Base-by-base conservation (phyloP, 2,797 vertebrate species). In the Scarus forsteni region DNA sequence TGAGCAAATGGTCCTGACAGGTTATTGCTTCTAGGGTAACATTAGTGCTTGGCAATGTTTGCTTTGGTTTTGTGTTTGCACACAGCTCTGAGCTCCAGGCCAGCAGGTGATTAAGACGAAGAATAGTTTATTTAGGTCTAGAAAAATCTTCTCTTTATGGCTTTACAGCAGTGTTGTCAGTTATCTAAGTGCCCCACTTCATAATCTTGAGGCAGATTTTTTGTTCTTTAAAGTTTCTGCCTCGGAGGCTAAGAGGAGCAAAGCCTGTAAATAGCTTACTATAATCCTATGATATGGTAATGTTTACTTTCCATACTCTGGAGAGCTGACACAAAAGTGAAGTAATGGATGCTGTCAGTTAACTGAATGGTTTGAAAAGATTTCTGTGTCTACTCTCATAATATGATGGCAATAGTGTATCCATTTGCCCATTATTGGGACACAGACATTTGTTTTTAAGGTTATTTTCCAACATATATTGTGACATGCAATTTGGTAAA, bases 281-380 rank as follows among this genome's bases (percentile, higher is more conserved):
- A 65, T 86, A 86, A 88, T 85, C 85, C 74, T 54, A 84, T 84
- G 69, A 85, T 80, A 84, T 79, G 82, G 70, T 85, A 82, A 82
- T 77, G 71, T 69, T 57, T 77, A 70, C 54, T 77, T 72, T 75
- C 50, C 53, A 67, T 75, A 62, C 66, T 77, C 62, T 48, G 11
- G 55, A 66, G 53, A 55, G 10, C 39, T 27, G 67, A n/a, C 60
- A 49, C 5, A 45, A 55, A 57, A 10, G 35, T 38, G 12, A 54
- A 65, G 34, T 36, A 57, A 60, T 48, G 10, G 46, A 82, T 73
- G 55, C 42, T 53, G 56, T 73, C 57, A 77, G 60, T 53, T 38
- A 7, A 60, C 61, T 74, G 49, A 57, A 69, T 64, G 7, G 18
- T 44, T 38, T 66, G 46, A 36, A 14, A 62, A 48, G 56, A 80